These are phyloP conservation scores for Hippocampus kuda DNA, from an alignment of 2,797 vertebrate genomes.

Conservation along the genomic window DNA sequence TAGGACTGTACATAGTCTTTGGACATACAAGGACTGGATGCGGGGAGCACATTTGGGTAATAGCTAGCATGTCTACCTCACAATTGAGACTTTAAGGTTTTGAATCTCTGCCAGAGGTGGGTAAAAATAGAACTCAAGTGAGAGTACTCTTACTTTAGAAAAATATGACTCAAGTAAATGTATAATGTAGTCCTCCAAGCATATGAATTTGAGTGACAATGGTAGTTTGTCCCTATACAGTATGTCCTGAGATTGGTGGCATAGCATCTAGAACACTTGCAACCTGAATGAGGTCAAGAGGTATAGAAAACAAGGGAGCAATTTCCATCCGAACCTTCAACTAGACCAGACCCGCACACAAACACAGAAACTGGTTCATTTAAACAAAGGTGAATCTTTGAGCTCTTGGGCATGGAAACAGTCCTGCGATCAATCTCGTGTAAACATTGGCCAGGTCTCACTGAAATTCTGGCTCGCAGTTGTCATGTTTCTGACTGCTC, in stretches of 20 bases:
- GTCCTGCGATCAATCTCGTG: slow-evolving; percentile 8
- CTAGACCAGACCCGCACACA: background rate
- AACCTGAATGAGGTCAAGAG: too few species aligned
- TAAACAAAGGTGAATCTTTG: slow-evolving; percentile 31
- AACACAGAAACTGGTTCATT: slow-evolving; percentile 20
- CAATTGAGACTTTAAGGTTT: too few species aligned
- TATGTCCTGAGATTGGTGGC: background rate
- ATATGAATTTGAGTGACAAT: too few species aligned
- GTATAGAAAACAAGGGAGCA: background rate
- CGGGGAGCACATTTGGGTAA: background rate
- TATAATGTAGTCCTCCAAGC: too few species aligned
- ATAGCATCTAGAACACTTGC: too few species aligned
- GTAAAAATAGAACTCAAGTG: too few species aligned
- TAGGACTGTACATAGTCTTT: too few species aligned
- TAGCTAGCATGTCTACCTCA: too few species aligned
- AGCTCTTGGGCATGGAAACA: slow-evolving; percentile 32
- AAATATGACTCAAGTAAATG: too few species aligned
- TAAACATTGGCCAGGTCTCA: slow-evolving; percentile 42
- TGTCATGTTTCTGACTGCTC: slow-evolving; percentile 16
- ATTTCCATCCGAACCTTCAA: slow-evolving; percentile 6
- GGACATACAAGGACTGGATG: background rate
- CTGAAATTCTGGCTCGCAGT: slow-evolving; percentile 21
- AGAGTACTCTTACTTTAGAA: too few species aligned
- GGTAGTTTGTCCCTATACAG: too few species aligned
- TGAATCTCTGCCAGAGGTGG: too few species aligned